Conservation (phyloP, 2,797 vertebrate genomes). For the Pipistrellus pipistrellus region DNA sequence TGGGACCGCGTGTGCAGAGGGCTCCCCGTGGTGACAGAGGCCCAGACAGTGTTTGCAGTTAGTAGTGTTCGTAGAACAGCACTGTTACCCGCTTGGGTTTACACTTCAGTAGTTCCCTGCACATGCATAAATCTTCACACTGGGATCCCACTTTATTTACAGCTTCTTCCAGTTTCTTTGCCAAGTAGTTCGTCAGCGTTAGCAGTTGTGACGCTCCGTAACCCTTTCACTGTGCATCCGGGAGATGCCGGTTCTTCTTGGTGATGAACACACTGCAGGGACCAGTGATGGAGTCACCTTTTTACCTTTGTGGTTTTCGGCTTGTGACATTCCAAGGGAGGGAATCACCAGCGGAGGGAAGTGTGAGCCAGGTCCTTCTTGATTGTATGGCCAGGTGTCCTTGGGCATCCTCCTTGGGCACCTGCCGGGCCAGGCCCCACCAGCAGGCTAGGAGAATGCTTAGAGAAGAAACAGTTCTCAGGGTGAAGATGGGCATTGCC, state of each 20-base stretch:
- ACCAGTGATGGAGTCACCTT: not conserved
- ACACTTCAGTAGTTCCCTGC: not conserved
- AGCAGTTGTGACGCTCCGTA: accelerated
- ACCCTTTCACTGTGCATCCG: too few relatives aligned
- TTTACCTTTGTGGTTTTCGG: accelerated
- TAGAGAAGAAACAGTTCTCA: too few relatives aligned
- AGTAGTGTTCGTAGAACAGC: accelerated
- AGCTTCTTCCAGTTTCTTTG: not conserved
- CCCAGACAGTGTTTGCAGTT: accelerated
- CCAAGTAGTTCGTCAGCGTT: not conserved
- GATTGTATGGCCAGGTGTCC: not conserved
- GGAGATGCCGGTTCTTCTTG: accelerated
- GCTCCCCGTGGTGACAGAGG: not conserved
- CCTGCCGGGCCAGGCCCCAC: too few relatives aligned
- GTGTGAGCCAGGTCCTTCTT: too few relatives aligned
- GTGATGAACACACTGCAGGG: accelerated
- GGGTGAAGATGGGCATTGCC: too few relatives aligned
- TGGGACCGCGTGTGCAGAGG: not conserved
- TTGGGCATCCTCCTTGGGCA: not conserved
- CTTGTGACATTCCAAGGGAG: too few relatives aligned
- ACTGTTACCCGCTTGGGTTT: not conserved
- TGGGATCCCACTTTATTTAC: accelerated
- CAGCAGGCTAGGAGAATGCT: accelerated
- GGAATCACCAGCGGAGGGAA: not conserved
- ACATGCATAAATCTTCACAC: not conserved